phyloP scores from a whole-genome alignment of 2,113 vertebrate genomes.

The Trachemys scripta region DNA sequence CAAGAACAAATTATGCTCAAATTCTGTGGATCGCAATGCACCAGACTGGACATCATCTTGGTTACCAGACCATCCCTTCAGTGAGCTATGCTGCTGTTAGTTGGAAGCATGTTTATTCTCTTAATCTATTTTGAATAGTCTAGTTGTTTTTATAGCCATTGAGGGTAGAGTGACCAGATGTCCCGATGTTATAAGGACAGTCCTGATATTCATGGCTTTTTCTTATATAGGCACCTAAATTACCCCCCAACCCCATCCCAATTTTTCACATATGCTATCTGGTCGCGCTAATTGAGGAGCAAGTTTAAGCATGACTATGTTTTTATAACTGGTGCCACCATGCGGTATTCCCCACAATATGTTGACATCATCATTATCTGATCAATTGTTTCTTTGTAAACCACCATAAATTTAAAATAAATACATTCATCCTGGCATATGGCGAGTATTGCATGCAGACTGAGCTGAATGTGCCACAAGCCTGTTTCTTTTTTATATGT shows the following conservation, averaged over 20 bases:
- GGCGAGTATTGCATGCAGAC: neutral
- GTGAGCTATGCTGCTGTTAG: neutral
- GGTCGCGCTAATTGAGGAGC: neutral
- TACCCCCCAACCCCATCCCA: no score
- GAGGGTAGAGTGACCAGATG: no score
- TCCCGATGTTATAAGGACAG: no score
- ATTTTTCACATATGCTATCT: no score
- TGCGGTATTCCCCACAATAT: no score
- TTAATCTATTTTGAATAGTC: neutral
- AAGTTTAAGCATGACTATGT: neutral
- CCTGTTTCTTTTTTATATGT: neutral
- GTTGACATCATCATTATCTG: neutral
- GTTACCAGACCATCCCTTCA: neutral
- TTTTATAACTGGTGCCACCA: no score
- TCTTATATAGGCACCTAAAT: no score
- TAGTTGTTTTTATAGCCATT: no score
- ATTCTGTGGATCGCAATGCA: neutral
- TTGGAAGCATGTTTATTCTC: neutral
- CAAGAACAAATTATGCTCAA: neutral
- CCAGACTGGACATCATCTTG: neutral
- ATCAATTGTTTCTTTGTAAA: neutral
- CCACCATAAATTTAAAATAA: neutral
- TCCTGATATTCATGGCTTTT: no score
- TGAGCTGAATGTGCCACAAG: neutral
- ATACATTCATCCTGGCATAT: neutral